Evolutionary conservation across 2,113 vertebrate genomes (phyloP), one percentile per base, ranked within the genome.

Genomic region (Silurus meridionalis): DNA sequence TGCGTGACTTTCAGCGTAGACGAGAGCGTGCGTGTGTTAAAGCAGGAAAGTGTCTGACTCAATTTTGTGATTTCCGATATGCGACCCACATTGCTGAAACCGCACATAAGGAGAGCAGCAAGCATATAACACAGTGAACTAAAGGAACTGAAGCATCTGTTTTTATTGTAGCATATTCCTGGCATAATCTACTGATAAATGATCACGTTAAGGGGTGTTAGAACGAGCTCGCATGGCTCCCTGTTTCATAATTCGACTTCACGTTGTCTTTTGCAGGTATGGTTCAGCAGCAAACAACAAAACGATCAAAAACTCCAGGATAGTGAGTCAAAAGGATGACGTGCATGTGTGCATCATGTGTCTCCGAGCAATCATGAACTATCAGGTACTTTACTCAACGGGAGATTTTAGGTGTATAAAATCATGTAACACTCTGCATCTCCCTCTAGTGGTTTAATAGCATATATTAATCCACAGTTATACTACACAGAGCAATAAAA

Each of bases 321-420:
- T 99, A 58, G 97, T 98, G 89, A 97, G 98, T 95, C 98, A 98
- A 92, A 99, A 99, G 91, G 98, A 99, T 8, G 98, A 99, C 0
- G 98, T 99, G 78, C 98, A 99, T 0, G 97, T 99, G 64, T 99
- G 98, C 92, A 98, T 99, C 95, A 97, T 99, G 94, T 99, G 98
- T 88, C 94, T 99, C 46, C 93, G 98, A 90, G 98, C 98, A 25
- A 96, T 99, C 92, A 99, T 99, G 98, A 99, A 99, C 94, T 99
- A 99, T 83, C 98, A 99, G 97, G 98, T 99, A 94, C 64, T 57
- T 61, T 88, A 89, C 60, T 10, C 83, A 50, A 5, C 13, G n/a
- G 74, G 6, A 60, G 37, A 9, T 82, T n/a, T 52, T 84, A 19
- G 53, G 57, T 55, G 2, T 50, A 60, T 37, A 50, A 81, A 83